Base-by-base conservation (phyloP, 2,797 vertebrate genomes). In the Masticophis lateralis region DNA sequence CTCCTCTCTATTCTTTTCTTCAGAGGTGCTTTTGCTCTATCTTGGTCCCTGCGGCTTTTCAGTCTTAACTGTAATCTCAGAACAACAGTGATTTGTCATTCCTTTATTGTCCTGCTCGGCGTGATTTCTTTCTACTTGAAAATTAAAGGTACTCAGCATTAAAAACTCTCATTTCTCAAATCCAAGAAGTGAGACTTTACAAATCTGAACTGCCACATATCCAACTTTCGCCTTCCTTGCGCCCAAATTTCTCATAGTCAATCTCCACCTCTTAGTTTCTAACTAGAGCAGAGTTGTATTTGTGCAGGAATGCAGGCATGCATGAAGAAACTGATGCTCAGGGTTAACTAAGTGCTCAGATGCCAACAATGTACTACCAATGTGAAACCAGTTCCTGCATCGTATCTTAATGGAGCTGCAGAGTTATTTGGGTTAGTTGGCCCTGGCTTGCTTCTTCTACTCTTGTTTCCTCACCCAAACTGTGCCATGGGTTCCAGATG, bases 401-500 rank as follows among this genome's bases (percentile, higher is more conserved):
- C 4, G 20, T 8, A 27, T 55, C 55, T 61, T 55, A 28, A 93
- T 60, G 88, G 43, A 92, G 88, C 43, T 60, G 56, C 51, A 57
- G 37, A 22, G 12, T 55, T 69, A 13, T 22, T 28, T 66, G 79
- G 92, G 79, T 88, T 92, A 90, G 90, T 9, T 79, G 83, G 43
- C 63, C 61, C 47, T 43, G 63, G 55, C 25, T 88, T 87, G 57
- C 32, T 51, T 88, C 60, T 51, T 94, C 16, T 55, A 53, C 53
- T 89, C 59, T 57, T 57, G 18, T 27, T 90, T 28, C 22, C 3
- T 27, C 86, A 25, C 66, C 66, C 86, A 79, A 74, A 37, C 32
- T 83, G 51, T 60, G 51, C 88, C 74, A 74, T 60, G 61, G 47
- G 83, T 57, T 88, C 92, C 94, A 95, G 93, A 94, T 90, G 89